Conservation (phyloP, 2,888 invertebrate genomes). For the Steinernema scapterisci region DNA sequence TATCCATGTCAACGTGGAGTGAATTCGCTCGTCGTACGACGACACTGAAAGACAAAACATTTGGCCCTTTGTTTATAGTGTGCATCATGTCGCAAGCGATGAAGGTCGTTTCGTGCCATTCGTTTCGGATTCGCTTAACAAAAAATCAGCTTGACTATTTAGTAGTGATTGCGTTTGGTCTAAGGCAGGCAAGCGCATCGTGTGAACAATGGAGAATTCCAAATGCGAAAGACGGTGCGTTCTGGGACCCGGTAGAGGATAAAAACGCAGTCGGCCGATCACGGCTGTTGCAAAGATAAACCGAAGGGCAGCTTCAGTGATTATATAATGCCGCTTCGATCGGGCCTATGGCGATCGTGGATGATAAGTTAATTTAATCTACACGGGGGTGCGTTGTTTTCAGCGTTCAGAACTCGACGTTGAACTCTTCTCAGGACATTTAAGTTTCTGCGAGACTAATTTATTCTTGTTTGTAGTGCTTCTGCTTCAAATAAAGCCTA, state of each 20-base stretch:
- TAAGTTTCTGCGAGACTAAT: neutral
- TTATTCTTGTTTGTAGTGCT: neutral
- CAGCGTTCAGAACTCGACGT: no score
- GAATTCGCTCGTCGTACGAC: neutral
- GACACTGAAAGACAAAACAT: neutral
- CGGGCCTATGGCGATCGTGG: neutral
- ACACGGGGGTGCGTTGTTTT: neutral
- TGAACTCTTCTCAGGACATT: no score
- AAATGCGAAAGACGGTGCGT: constrained; percentile 13
- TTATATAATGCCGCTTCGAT: neutral
- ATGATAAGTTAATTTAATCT: neutral
- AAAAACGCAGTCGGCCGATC: constrained; percentile 14
- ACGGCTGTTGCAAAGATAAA: constrained; percentile 31
- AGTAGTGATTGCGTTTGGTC: no score
- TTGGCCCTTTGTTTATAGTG: neutral
- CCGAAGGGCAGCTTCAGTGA: neutral
- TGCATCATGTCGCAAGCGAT: no score
- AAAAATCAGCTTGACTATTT: no score
- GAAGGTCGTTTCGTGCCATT: no score
- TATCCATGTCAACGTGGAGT: constrained; percentile 17
- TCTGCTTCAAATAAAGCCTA: neutral
- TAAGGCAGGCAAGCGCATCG: neutral
- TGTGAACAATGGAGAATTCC: constrained; percentile 28
- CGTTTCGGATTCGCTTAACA: no score
- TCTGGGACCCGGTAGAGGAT: constrained; percentile 19